Evolutionary conservation across 2,888 invertebrate genomes (phyloP).

Genomic region (Eremobia ochroleuca): DNA sequence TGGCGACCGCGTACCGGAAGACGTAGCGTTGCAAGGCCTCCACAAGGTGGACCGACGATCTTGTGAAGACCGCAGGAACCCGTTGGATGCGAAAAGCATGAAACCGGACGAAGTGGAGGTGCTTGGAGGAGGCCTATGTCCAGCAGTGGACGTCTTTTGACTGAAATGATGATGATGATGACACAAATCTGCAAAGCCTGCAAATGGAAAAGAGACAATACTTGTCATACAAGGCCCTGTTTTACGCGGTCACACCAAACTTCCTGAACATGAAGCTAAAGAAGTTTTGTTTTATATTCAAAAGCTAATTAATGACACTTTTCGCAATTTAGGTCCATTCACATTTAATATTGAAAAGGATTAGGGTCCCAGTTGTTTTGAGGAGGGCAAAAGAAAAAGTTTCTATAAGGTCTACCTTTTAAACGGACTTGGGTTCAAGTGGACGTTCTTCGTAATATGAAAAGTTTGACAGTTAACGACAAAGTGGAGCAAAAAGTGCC

Average conservation of each 20-base stretch:
- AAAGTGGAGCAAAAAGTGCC: slow-evolving; percentile 77
- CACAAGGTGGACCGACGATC: too few species aligned
- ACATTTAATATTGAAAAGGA: slow-evolving; percentile 80
- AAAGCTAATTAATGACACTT: slow-evolving; percentile 74
- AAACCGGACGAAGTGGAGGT: too few species aligned
- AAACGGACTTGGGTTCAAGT: slow-evolving; percentile 76
- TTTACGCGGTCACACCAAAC: slow-evolving; percentile 33
- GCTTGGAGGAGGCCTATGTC: too few species aligned
- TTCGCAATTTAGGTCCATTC: slow-evolving; percentile 70
- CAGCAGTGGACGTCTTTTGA: too few species aligned
- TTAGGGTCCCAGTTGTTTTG: slow-evolving; percentile 74
- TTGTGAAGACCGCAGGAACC: too few species aligned
- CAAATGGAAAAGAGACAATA: slow-evolving; percentile 24
- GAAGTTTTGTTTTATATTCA: slow-evolving; percentile 72
- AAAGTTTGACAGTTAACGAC: slow-evolving; percentile 80
- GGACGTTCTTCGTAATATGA: slow-evolving; percentile 80
- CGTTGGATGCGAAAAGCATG: too few species aligned
- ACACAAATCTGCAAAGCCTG: slow-evolving; percentile 4
- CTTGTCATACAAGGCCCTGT: slow-evolving; percentile 23
- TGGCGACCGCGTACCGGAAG: too few species aligned
- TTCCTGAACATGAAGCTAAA: slow-evolving; percentile 58
- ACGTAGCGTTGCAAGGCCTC: too few species aligned
- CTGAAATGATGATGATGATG: too few species aligned
- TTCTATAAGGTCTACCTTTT: slow-evolving; percentile 70
- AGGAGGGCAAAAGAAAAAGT: slow-evolving; percentile 64